Evolutionary conservation across 2,888 invertebrate genomes (phyloP).

Genomic region (Eubasilissa splendida): DNA sequence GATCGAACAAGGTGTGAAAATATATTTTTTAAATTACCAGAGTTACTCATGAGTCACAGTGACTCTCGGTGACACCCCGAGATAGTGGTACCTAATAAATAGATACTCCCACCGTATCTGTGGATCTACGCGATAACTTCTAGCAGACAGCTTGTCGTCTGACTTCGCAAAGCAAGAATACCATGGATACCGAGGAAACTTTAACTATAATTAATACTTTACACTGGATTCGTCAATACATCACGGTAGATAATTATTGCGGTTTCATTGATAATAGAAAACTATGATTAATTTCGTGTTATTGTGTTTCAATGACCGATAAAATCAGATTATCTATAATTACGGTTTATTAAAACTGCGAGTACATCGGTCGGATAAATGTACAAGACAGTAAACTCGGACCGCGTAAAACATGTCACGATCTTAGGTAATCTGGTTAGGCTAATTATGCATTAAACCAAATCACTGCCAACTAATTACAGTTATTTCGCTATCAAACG

Average conservation of each 20-base stretch:
- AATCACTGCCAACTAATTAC: no score
- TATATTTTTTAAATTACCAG: no score
- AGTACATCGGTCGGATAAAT: no score
- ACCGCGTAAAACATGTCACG: no score
- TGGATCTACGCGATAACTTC: background rate
- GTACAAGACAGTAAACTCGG: no score
- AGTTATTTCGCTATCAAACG: no score
- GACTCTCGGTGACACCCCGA: background rate
- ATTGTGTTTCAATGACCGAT: background rate
- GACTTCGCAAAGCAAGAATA: background rate
- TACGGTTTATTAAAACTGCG: no score
- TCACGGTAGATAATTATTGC: background rate
- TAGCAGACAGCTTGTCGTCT: conserved; percentile 30
- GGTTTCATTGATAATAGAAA: background rate
- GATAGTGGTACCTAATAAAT: background rate
- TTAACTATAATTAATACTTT: background rate
- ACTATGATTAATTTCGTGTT: background rate
- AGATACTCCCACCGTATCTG: background rate
- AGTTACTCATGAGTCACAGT: no score
- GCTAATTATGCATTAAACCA: no score
- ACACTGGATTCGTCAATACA: background rate
- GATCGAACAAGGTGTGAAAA: no score
- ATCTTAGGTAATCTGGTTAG: no score
- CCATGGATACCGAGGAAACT: no score
- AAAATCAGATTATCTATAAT: background rate